These are phyloP conservation scores for Thamnophis sirtalis DNA, from an alignment of 2,113 vertebrate genomes.

Conservation along the genomic window DNA sequence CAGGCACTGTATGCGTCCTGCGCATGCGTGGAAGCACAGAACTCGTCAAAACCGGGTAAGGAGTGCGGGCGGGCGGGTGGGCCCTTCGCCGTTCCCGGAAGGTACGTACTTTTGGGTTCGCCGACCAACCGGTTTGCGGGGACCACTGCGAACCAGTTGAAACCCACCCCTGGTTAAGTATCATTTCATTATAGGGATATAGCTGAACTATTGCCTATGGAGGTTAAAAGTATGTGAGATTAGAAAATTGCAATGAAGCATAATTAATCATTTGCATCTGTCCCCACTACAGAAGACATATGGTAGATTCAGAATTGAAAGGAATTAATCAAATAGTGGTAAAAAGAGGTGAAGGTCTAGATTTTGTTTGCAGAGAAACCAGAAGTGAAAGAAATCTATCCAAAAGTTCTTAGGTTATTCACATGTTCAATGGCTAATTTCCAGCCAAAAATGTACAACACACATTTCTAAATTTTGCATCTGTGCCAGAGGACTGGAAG, in stretches of 20 bases:
- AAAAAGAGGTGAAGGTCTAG: not conserved
- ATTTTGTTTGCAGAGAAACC: not conserved
- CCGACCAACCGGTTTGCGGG: no score
- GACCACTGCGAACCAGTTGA: no score
- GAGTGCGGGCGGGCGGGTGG: no score
- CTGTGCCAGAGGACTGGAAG: not conserved
- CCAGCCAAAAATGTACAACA: not conserved
- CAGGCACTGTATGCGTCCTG: no score
- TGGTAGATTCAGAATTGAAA: not conserved
- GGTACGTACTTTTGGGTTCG: no score
- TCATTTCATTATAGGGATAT: not conserved
- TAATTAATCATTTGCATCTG: not conserved
- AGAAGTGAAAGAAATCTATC: not conserved
- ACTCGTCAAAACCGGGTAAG: no score
- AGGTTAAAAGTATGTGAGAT: not conserved
- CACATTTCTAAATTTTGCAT: not conserved
- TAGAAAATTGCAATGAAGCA: not conserved
- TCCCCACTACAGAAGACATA: not conserved
- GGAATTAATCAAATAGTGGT: not conserved
- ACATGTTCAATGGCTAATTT: not conserved
- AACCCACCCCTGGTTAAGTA: no score
- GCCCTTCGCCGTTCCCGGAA: no score
- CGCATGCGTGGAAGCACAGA: no score
- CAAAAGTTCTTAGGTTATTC: not conserved
- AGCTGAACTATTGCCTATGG: not conserved